These are phyloP conservation scores for Eulemur rubriventer DNA, from an alignment of 2,797 vertebrate species.

Conservation along the genomic window DNA sequence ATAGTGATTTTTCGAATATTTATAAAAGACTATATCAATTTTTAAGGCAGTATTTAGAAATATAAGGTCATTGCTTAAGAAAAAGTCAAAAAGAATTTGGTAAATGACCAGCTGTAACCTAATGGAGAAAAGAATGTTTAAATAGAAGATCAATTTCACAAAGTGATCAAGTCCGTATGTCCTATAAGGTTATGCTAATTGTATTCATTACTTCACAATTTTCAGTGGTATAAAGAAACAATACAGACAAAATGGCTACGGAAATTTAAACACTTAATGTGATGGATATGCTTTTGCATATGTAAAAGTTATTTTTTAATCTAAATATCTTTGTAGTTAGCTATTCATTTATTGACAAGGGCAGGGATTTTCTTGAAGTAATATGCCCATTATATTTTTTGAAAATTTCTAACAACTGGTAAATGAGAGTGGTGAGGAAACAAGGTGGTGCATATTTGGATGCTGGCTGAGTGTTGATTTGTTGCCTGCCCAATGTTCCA, in stretches of 20 bases:
- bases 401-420: neutral
- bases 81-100: neutral
- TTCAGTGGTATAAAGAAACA: neutral
- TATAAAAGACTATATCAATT: neutral
- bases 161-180: constrained; percentile 5
- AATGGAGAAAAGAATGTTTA: constrained; percentile 25
- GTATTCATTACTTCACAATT: neutral
- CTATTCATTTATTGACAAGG: neutral
- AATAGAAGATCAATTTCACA: constrained; percentile 11
- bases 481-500: neutral
- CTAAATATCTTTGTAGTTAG: neutral
- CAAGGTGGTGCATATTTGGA: neutral
- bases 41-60: constrained; percentile 10
- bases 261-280: neutral
- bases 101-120: constrained; percentile 18
- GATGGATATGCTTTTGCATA: neutral
- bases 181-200: neutral
- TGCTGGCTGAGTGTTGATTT: neutral
- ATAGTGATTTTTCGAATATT: neutral
- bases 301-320: neutral
- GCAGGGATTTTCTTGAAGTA: neutral
- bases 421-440: neutral
- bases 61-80: neutral
- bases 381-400: neutral
- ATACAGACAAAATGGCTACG: neutral